A percentile compares a stretch with the other conserved stretches of the same genome.
Evolutionary conservation across 1,140 invertebrate genomes (phyloP).

Genomic region (Myzus persicae): DNA sequence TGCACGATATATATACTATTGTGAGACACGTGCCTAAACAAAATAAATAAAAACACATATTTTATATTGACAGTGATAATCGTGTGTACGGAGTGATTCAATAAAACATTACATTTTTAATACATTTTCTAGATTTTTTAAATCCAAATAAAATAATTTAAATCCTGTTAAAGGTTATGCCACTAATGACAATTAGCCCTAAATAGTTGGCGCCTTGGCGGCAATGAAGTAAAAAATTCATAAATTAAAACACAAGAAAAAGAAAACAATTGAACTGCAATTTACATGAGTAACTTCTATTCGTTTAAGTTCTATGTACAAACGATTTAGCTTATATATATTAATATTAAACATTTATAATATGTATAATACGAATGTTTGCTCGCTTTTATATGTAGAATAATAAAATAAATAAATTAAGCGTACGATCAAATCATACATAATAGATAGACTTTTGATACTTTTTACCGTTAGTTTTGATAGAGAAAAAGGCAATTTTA

Average conservation of each 20-base stretch:
- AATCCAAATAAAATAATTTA: not conserved
- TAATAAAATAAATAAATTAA: not conserved
- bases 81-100: not conserved
- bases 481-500: not conserved
- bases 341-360: no score
- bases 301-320: not conserved
- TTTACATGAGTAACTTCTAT: not conserved
- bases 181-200: not conserved
- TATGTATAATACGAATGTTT: not conserved
- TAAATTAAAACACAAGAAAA: not conserved
- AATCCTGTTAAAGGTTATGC: not conserved
- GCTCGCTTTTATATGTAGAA: not conserved
- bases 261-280: not conserved
- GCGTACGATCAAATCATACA: not conserved
- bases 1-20: not conserved
- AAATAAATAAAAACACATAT: no score
- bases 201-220: not conserved
- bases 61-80: not conserved
- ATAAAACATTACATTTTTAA: not conserved
- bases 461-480: not conserved
- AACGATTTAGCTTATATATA: not conserved
- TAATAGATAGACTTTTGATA: not conserved
- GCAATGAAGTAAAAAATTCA: not conserved
- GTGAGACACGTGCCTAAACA: no score
- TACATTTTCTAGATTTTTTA: not conserved